Percentiles rank a stretch among this genome's conserved stretches.
Conservation (phyloP, 2,797 vertebrate species). For the Pipistrellus pipistrellus region DNA sequence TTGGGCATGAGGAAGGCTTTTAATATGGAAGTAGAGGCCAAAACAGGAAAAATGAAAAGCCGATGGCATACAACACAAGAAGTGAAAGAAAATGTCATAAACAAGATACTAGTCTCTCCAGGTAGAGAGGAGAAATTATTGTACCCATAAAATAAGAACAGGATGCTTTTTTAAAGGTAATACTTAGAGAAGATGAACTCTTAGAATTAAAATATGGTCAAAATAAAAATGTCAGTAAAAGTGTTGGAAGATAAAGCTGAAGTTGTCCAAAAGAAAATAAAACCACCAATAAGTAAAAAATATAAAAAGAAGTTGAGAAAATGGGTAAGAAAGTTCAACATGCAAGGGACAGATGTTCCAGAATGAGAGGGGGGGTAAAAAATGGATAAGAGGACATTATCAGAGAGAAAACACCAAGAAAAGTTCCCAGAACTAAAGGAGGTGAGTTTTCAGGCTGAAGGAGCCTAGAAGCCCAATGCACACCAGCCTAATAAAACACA, state of each 20-base stretch:
- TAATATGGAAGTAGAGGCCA: conserved; percentile 32
- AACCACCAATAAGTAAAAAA: conserved; percentile 19
- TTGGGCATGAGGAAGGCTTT: not conserved
- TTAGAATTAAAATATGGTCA: conserved; percentile 16
- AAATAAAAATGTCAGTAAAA: conserved; percentile 10
- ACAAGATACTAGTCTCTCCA: conserved; percentile 5
- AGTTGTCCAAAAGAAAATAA: conserved; percentile 22
- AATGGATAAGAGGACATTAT: not conserved
- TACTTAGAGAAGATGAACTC: not conserved
- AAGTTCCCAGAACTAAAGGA: conserved; percentile 16
- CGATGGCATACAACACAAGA: not conserved
- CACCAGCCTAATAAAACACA: not conserved
- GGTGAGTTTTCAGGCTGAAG: not conserved
- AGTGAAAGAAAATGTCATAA: not conserved
- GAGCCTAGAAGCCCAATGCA: not conserved
- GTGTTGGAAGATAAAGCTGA: conserved; percentile 30
- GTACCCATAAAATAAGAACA: not conserved
- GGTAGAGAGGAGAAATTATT: not conserved
- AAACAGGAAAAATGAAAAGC: not conserved
- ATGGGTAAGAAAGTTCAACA: not conserved
- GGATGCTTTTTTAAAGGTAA: not conserved
- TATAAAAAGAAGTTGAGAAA: not conserved
- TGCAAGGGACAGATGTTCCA: conserved; percentile 6
- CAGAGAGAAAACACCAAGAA: not conserved
- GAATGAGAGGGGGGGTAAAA: not conserved